Percentiles rank a stretch among this genome's conserved stretches.
These are phyloP conservation scores for Rhimphoctona megacephalus DNA, from an alignment of 2,888 invertebrate genomes.

Conservation along the genomic window DNA sequence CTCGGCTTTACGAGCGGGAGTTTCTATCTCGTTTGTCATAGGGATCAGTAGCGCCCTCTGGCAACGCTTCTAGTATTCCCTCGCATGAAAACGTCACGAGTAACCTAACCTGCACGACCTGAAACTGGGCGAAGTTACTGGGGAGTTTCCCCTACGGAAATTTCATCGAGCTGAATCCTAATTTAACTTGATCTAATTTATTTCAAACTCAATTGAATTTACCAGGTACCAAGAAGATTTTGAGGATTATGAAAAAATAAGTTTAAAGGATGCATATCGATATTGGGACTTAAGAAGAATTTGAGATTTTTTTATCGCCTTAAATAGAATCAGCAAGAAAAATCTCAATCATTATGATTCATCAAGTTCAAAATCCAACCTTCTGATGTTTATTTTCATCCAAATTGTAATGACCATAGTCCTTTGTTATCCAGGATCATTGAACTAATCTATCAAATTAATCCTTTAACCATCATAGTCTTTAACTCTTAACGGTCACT, in stretches of 20 bases:
- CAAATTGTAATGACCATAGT: too few species aligned
- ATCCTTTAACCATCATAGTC: too few species aligned
- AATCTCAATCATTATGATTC: background rate
- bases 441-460: background rate
- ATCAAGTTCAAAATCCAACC: too few species aligned
- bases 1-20: conserved; percentile 17
- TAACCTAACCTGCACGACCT: conserved; percentile 23
- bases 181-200: conserved; percentile 72
- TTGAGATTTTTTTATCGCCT: background rate
- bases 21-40: conserved; percentile 11
- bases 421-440: background rate
- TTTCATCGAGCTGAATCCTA: conserved; percentile 69
- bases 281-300: background rate
- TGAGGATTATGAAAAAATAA: background rate
- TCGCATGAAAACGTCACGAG: background rate
- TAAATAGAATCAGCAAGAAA: background rate
- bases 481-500: too few species aligned
- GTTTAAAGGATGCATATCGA: background rate
- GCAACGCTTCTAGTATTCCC: conserved; percentile 13
- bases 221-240: background rate
- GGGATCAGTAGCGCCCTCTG: conserved; percentile 46
- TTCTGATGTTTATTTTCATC: too few species aligned
- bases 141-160: conserved; percentile 67
- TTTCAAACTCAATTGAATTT: conserved; percentile 69
- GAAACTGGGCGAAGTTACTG: conserved; percentile 50